Evolutionary conservation across 1,140 invertebrate species (phyloP).

Genomic region (Eupristina koningsbergeri): DNA sequence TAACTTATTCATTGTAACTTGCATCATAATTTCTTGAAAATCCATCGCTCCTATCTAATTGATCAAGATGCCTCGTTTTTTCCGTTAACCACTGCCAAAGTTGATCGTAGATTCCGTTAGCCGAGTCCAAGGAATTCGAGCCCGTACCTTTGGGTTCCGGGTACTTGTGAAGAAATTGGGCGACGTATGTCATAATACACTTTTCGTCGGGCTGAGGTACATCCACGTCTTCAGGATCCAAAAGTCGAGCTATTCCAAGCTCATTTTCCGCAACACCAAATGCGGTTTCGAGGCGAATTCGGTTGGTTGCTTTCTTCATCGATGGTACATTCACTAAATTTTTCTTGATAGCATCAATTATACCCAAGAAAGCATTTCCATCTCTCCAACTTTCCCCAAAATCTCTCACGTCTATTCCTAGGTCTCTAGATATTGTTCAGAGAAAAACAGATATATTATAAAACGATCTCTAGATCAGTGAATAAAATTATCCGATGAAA

Average conservation of each 20-base stretch:
- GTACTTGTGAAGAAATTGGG: slow-evolving; percentile 97
- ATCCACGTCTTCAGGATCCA: slow-evolving; percentile 98
- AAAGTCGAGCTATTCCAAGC: slow-evolving; percentile 91
- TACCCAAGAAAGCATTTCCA: slow-evolving; percentile 95
- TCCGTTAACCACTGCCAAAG: slow-evolving; percentile 87
- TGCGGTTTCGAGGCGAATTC: slow-evolving; percentile 90
- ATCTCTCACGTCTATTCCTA: slow-evolving; percentile 91
- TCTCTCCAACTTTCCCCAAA: slow-evolving; percentile 98
- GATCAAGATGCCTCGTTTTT: slow-evolving; percentile 81
- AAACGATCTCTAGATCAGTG: background rate
- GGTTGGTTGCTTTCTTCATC: slow-evolving; percentile 84
- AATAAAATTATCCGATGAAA: too few species aligned
- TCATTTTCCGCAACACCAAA: slow-evolving; percentile 94
- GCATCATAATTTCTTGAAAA: slow-evolving; percentile 73
- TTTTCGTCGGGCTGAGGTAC: slow-evolving; percentile 97
- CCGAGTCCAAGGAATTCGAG: slow-evolving; percentile 80
- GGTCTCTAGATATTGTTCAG: slow-evolving; percentile 76
- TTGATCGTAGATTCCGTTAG: slow-evolving; percentile 86
- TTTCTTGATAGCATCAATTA: slow-evolving; percentile 95
- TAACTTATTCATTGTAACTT: slow-evolving; percentile 37
- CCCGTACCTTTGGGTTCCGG: slow-evolving; percentile 83
- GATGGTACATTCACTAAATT: slow-evolving; percentile 91
- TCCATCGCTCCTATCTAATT: slow-evolving; percentile 72
- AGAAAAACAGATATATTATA: background rate
- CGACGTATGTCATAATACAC: slow-evolving; percentile 99